Evolutionary conservation across 1,140 invertebrate genomes (phyloP).

Genomic region (Branchinecta lynchi): DNA sequence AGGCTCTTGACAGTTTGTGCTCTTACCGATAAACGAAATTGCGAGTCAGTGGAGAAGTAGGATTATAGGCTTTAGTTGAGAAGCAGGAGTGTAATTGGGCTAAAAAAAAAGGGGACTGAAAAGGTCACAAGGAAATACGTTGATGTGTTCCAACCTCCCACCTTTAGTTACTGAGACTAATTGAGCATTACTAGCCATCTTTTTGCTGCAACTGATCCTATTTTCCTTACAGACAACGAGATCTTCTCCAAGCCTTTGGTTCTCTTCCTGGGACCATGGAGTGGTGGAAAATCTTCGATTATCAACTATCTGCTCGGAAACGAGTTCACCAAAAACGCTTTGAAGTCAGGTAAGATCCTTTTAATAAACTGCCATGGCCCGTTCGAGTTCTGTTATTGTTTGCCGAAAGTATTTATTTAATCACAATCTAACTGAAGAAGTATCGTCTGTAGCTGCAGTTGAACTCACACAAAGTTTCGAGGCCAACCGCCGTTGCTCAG

Average conservation of each 20-base stretch:
- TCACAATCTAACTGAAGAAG: neutral
- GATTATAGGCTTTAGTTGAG: conserved; percentile 1
- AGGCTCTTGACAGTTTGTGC: conserved; percentile 14
- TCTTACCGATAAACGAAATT: neutral
- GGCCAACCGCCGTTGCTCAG: neutral
- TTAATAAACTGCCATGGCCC: no score
- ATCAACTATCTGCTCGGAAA: conserved; percentile 80
- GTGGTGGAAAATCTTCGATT: conserved; percentile 83
- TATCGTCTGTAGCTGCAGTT: neutral
- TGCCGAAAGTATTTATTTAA: neutral
- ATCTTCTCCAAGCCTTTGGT: conserved; percentile 86
- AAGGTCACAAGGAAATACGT: no score
- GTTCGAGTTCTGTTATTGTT: neutral
- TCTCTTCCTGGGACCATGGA: conserved; percentile 88
- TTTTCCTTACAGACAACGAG: conserved; percentile 53
- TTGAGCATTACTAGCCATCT: no score
- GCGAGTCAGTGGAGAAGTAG: neutral
- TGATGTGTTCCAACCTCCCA: no score
- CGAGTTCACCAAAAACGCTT: conserved; percentile 60
- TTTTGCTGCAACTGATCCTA: neutral
- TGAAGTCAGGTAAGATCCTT: conserved; percentile 66
- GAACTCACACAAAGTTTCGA: no score
- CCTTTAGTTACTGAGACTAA: no score
- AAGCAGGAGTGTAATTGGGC: neutral
- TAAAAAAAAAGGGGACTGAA: no score